phyloP scores from a whole-genome alignment of 2,797 vertebrate species.

The Remorina albescens region DNA sequence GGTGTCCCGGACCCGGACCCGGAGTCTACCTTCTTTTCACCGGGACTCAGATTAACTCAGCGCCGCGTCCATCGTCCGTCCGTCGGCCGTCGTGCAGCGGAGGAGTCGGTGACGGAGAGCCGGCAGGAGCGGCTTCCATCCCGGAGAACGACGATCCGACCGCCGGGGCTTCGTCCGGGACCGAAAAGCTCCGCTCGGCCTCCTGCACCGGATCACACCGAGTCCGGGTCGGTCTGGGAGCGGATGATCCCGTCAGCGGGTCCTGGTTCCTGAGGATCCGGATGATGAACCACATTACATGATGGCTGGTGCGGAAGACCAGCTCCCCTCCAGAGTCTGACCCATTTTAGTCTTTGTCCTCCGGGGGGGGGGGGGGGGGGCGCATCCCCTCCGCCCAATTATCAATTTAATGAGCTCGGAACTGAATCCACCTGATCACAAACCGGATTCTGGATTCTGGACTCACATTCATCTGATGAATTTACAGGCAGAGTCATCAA shows the following conservation, averaged over 20 bases:
- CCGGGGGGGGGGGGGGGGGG: slow-evolving; percentile 50
- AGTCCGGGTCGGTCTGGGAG: too few species aligned
- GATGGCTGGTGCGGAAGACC: slow-evolving; percentile 55
- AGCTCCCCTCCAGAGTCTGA: slow-evolving; percentile 67
- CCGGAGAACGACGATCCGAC: too few species aligned
- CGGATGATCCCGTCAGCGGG: background rate
- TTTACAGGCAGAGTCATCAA: slow-evolving; percentile 13
- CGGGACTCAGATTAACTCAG: slow-evolving; percentile 32
- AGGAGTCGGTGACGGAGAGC: slow-evolving; percentile 33
- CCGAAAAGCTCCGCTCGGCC: too few species aligned
- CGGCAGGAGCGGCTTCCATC: slow-evolving; percentile 29
- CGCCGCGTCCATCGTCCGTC: slow-evolving; percentile 40
- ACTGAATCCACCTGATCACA: background rate
- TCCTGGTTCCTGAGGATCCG: background rate
- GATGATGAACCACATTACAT: slow-evolving; percentile 33
- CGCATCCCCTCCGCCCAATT: too few species aligned
- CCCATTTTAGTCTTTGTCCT: slow-evolving; percentile 85
- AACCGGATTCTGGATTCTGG: too few species aligned
- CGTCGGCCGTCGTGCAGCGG: slow-evolving; percentile 13
- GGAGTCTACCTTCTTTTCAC: slow-evolving; percentile 29
- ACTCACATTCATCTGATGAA: too few species aligned
- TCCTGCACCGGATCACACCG: too few species aligned
- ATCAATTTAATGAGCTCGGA: background rate
- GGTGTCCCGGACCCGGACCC: background rate
- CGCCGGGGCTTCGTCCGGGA: too few species aligned